Percentiles rank a stretch among this genome's conserved stretches.
Conservation (phyloP, 2,888 invertebrate species). For the Cepaea hortensis region DNA sequence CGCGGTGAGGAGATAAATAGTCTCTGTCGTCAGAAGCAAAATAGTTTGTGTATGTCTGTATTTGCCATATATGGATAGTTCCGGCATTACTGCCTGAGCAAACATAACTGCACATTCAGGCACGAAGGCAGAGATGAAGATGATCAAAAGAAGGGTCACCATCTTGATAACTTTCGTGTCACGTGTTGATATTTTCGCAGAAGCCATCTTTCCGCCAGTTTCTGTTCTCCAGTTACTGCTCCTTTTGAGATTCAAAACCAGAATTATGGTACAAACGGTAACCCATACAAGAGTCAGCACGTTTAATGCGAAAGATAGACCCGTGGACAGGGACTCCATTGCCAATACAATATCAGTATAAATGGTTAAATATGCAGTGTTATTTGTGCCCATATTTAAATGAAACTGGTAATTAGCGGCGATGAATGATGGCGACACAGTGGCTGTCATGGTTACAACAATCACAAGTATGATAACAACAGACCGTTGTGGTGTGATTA, state of each 20-base stretch:
- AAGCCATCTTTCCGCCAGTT: background rate
- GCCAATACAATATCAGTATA: background rate
- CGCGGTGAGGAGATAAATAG: background rate
- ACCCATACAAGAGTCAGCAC: background rate
- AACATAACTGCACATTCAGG: background rate
- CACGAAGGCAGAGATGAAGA: background rate
- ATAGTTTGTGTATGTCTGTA: background rate
- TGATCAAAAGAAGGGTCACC: background rate
- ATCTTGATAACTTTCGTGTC: slow-evolving; percentile 19
- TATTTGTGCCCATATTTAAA: background rate
- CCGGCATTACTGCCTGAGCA: slow-evolving; percentile 11
- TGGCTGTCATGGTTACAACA: background rate
- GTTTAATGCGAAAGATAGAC: background rate
- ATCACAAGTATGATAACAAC: background rate
- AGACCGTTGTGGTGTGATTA: background rate
- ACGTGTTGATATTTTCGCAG: background rate
- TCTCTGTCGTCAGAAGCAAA: background rate
- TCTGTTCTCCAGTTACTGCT: background rate
- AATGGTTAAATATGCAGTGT: background rate
- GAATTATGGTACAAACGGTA: background rate
- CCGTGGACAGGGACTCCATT: slow-evolving; percentile 6
- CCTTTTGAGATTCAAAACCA: background rate
- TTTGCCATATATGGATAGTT: background rate
- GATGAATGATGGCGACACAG: background rate
- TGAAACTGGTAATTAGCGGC: background rate